phyloP scores from a whole-genome alignment of 2,797 vertebrate species.

The Stomatorhinus walkeri region DNA sequence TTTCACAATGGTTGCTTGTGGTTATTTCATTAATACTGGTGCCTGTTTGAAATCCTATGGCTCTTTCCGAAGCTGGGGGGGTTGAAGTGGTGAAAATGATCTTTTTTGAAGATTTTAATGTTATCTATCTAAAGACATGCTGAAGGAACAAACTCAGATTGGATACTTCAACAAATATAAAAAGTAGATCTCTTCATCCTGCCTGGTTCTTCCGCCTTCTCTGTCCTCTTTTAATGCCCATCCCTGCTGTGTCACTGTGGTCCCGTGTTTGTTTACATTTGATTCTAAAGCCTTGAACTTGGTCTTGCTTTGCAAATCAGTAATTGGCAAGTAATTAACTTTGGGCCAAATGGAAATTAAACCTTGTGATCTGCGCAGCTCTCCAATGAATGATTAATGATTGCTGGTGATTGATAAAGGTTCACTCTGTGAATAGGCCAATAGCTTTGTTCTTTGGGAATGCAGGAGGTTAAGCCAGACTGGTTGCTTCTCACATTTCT shows the following conservation, averaged over 20 bases:
- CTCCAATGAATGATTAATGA: not conserved
- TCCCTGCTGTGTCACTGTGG: not conserved
- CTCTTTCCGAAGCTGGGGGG: not conserved
- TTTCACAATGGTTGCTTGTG: not conserved
- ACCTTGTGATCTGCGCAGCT: not conserved
- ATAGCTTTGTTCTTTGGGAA: not conserved
- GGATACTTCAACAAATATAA: not conserved
- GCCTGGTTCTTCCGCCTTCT: not conserved
- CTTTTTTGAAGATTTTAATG: not conserved
- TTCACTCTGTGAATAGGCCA: not conserved
- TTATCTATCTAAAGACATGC: not conserved
- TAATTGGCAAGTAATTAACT: not conserved
- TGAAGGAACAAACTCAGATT: not conserved
- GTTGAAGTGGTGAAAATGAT: not conserved
- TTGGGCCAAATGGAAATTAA: not conserved
- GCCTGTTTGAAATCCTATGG: not conserved
- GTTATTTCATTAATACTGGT: not conserved
- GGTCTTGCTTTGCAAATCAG: not conserved
- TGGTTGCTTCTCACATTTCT: not conserved
- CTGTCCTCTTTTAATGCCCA: not conserved
- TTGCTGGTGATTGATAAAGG: not conserved
- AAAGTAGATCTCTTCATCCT: not conserved
- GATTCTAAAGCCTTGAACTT: not conserved
- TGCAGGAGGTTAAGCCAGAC: not conserved
- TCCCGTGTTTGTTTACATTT: not conserved